Conservation (phyloP, 2,113 vertebrate genomes). For the Okapia johnstoni region DNA sequence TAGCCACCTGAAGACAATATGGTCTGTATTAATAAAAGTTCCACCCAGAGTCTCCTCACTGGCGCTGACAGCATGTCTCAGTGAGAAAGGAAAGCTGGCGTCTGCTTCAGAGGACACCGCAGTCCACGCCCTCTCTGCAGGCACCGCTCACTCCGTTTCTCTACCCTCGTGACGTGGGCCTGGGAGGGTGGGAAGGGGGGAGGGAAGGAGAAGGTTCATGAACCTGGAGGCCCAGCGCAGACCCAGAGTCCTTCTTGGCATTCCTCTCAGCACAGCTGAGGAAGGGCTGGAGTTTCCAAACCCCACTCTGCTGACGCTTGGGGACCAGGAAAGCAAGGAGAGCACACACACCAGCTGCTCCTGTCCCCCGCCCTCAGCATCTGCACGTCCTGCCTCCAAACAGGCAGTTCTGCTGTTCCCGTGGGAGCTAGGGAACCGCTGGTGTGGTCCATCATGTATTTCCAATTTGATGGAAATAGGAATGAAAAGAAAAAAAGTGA, state of each 20-base stretch:
- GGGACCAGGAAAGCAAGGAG: not conserved
- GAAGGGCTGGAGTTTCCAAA: not conserved
- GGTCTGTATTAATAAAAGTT: not conserved
- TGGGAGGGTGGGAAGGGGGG: not conserved
- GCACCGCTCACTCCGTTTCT: fast-evolving
- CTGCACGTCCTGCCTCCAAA: not conserved
- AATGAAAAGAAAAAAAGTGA: not conserved
- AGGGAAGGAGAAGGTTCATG: not conserved
- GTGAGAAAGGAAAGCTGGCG: not conserved
- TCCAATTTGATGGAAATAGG: not conserved
- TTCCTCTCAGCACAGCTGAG: not conserved
- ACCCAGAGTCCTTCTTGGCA: not conserved
- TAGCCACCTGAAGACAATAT: not conserved
- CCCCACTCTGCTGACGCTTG: not conserved
- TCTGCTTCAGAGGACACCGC: not conserved
- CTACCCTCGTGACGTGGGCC: not conserved
- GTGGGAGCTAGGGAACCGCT: not conserved
- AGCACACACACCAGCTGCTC: not conserved
- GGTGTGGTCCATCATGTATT: not conserved
- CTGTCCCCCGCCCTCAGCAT: not conserved
- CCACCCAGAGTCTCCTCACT: not conserved
- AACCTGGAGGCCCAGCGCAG: not conserved
- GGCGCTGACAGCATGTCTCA: not conserved
- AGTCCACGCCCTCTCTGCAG: not conserved
- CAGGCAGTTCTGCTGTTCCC: not conserved